These are phyloP conservation scores for Hemicentrotus pulcherrimus DNA, from an alignment of 35 echinoderm and acorn worm genomes.

Conservation along the genomic window DNA sequence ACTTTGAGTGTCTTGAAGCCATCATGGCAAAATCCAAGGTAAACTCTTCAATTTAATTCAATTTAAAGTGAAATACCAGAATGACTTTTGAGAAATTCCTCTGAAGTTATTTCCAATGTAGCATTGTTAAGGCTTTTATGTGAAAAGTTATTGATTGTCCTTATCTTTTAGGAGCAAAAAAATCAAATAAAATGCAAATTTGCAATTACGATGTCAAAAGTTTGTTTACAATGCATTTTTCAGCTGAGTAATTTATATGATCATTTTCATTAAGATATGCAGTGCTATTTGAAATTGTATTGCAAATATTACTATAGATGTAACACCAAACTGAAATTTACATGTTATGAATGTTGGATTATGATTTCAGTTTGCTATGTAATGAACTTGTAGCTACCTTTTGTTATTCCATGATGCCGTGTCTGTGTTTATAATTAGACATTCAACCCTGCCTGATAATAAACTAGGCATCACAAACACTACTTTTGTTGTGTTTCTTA, in stretches of 20 bases:
- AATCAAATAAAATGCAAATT: no score
- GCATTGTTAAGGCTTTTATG: no score
- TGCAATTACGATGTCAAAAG: no score
- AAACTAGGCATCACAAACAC: background rate
- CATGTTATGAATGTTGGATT: no score
- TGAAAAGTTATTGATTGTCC: no score
- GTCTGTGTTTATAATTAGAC: background rate
- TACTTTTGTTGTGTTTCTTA: constrained; percentile 45
- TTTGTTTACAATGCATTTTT: background rate
- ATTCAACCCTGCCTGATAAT: background rate
- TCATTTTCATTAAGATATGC: background rate
- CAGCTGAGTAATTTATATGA: background rate
- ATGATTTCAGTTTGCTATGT: no score
- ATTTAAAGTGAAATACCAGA: background rate
- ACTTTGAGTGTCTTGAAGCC: constrained; percentile 95
- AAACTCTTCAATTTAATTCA: background rate
- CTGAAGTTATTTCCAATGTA: no score
- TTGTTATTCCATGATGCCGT: background rate
- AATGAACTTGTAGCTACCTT: no score
- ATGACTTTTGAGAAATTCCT: background rate
- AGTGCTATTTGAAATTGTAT: no score
- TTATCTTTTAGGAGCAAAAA: no score
- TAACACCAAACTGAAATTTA: no score
- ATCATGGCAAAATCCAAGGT: constrained; percentile 97
- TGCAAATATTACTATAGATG: no score